These are phyloP conservation scores for Drosophila stalkeri DNA, from an alignment of 2,888 invertebrate genomes.

Conservation along the genomic window DNA sequence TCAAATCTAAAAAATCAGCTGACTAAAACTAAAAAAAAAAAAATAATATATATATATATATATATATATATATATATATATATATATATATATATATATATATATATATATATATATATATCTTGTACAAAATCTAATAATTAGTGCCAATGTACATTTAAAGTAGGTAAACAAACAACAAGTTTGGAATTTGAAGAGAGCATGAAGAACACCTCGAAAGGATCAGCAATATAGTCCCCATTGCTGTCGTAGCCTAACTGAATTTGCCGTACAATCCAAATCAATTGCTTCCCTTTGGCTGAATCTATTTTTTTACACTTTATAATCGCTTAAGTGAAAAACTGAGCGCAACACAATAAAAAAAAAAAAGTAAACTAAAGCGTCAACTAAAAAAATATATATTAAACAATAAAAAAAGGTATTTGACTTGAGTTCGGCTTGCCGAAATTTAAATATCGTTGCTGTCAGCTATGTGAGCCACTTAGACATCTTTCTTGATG, in stretches of 20 bases:
- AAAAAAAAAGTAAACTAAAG: neutral
- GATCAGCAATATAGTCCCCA: constrained; percentile 32
- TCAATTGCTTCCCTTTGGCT: constrained; percentile 70
- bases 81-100: neutral
- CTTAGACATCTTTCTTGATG: too few relatives aligned
- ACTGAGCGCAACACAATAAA: constrained; percentile 9
- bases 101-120: constrained; percentile 43
- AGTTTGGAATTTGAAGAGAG: constrained; percentile 47
- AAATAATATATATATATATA: neutral
- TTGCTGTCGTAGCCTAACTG: constrained; percentile 50
- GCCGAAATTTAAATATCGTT: constrained; percentile 31
- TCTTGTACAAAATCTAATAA: constrained; percentile 65
- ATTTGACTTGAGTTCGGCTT: constrained; percentile 9
- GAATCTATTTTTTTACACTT: constrained; percentile 57
- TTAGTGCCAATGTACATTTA: constrained; percentile 55
- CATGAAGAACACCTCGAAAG: constrained; percentile 63
- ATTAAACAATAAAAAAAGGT: neutral
- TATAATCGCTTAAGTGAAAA: constrained; percentile 23
- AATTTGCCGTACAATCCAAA: constrained; percentile 8
- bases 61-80: constrained; percentile 44
- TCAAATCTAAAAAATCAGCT: constrained; percentile 47
- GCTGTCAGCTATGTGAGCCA: constrained; percentile 6
- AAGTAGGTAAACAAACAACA: constrained; percentile 64
- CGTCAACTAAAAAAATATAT: neutral
- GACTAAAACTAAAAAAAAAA: constrained; percentile 37